Base-by-base conservation (phyloP, 2,113 vertebrate genomes). In the Thunnus maccoyii region DNA sequence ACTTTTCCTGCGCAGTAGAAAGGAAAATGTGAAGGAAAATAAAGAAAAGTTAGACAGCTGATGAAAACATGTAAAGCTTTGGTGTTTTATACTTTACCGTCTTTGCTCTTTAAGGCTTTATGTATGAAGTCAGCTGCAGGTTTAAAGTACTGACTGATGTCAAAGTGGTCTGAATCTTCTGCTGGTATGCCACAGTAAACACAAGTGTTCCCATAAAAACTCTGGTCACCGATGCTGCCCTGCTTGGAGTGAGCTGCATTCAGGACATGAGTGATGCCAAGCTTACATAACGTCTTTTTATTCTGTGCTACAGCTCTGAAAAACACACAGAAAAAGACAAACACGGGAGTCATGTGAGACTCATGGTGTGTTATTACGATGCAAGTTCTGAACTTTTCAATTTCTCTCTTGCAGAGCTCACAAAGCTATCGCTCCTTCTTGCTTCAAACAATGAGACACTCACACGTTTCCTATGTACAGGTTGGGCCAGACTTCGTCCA, bases 151-250 rank as follows among this genome's bases (percentile, higher is more conserved):
- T 87, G 83, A 55, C 94, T 94, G 52, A 96, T 91, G 80, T 96
- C 94, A 86, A 96, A 96, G 56, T 86, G 81, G 5, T 94, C 90
- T 5, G 95, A 95, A 79, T 96, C 96, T 51, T 96, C 96, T 16
- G 94, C 95, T 47, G 95, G 92, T 84, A 96, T 93, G 14, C 96
- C 96, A 16, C 86, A 94, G 90, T 96, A 96, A 82, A 94, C 68
- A 60, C 94, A 95, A 12, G 91, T 89, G 5, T 92, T 86, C 76
- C 97, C 97, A 0, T 99, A 99, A 68, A 96, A 99, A 65, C 95
- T 94, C 78, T 97, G 96, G 64, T 96, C 91, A 10, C 97, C 97
- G 0, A 97, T 95, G 92, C 97, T 97, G 84, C 95, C 97, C 15
- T 95, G 94, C 72, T 96, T 97, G 32, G 95, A 95, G 0, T 96